Evolutionary conservation across 2,888 invertebrate species (phyloP), one percentile per base, ranked within the genome.

Genomic region (Parasteatoda lunata): DNA sequence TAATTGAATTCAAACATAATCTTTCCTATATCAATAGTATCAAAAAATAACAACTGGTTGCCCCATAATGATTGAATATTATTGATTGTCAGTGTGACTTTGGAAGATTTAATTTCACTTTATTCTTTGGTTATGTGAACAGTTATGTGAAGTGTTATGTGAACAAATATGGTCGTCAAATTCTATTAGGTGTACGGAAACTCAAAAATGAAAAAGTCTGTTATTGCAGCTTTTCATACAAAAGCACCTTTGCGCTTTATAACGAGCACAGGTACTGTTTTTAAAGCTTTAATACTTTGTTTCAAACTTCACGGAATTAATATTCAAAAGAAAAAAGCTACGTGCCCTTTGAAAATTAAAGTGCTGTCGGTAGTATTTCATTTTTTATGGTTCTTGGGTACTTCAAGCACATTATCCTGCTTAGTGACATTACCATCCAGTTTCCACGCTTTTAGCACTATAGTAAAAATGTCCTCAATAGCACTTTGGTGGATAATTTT

Each of bases 361-460:
- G n/a, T 84, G 3, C 30, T 84, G 7, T 65, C 77, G 2, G 30
- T 84, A 9, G 3, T 84, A 9, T 84, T 68, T 48, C 78, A 84
- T 49, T 5, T 72, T n/a, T 66, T 73, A 6, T 84, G 84, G 84
- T 2, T 68, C 8, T 59, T 59, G 9, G 84, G 84, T 15, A 78
- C 78, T 5, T 1, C 59, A 15, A 66, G 84, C 3, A 73, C 84
- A 0, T 11, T 52, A 4, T 48, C 51, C n/a, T 84, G 84, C 30
- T 68, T 84, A 5, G 4, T 78, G 1, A 52, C 73, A 13, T 9
- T 73, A n/a, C 65, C 77, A 11, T 78, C 84, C 11, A 84, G 84
- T 66, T 84, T 84, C 48, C 77, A 73, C 45, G 15, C 54, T 59
- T 84, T 84, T 48, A 84, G 84, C 52, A 45, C 78, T 4, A 54